A percentile compares a stretch with the other conserved stretches of the same genome.
Conservation (phyloP, 2,888 invertebrate species). For the Limnephilus rhombicus region DNA sequence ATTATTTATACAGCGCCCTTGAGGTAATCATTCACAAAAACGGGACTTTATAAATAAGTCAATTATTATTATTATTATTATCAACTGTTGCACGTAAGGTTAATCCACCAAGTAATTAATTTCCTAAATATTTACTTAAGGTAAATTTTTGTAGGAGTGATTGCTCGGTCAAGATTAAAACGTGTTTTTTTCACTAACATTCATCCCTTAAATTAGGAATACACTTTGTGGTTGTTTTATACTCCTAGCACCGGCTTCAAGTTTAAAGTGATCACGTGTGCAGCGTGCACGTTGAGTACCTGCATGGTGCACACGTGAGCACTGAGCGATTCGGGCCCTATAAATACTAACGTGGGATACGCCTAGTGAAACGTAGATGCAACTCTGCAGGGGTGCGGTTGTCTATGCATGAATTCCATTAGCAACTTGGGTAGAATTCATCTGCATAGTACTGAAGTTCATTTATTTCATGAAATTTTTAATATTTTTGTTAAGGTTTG, state of each 20-base stretch:
- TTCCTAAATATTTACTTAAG: too few species aligned
- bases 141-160: too few species aligned
- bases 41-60: too few species aligned
- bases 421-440: background rate
- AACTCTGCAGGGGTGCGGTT: background rate
- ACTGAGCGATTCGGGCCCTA: background rate
- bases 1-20: too few species aligned
- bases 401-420: background rate
- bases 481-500: too few species aligned
- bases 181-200: background rate
- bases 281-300: background rate
- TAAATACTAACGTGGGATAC: background rate
- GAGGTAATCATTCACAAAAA: too few species aligned
- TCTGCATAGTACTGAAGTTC: background rate
- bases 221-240: background rate
- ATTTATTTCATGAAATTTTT: background rate
- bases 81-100: too few species aligned
- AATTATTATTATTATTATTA: too few species aligned
- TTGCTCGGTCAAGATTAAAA: too few species aligned
- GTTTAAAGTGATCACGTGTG: background rate
- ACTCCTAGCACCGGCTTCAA: background rate
- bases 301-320: background rate
- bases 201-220: background rate
- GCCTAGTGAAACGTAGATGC: background rate
- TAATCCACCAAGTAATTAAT: too few species aligned